Conservation (phyloP, 1,140 invertebrate genomes). For the Chionoecetes opilio region DNA sequence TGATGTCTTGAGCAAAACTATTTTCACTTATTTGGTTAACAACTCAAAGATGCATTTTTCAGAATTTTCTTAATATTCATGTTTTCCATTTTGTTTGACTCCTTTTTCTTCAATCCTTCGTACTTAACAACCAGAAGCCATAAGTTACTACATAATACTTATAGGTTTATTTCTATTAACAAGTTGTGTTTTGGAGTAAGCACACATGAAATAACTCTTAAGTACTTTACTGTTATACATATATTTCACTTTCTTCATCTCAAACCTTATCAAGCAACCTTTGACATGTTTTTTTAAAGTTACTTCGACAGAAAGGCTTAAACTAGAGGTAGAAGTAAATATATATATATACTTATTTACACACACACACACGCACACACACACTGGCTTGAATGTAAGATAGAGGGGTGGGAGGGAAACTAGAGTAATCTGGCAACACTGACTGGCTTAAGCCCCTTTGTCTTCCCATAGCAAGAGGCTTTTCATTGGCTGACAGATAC, state of each 20-base stretch:
- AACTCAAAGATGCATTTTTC: too few relatives aligned
- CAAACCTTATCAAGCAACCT: background rate
- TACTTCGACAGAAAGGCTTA: background rate
- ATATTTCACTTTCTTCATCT: background rate
- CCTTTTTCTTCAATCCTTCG: too few relatives aligned
- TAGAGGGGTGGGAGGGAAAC: too few relatives aligned
- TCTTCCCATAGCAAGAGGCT: background rate
- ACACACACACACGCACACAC: too few relatives aligned
- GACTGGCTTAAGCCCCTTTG: background rate
- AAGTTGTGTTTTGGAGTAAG: background rate
- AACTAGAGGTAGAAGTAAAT: background rate
- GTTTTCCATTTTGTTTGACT: too few relatives aligned
- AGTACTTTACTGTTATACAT: background rate
- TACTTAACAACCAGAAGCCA: too few relatives aligned
- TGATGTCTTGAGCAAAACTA: slow-evolving; percentile 29
- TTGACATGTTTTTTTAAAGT: slow-evolving; percentile 3
- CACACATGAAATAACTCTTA: background rate
- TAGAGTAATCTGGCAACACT: background rate
- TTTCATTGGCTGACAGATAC: background rate
- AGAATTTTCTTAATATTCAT: too few relatives aligned
- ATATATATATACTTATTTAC: slow-evolving; percentile 23
- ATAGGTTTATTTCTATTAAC: background rate
- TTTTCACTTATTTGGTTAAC: background rate
- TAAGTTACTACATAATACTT: background rate
- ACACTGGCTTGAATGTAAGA: background rate